Evolutionary conservation across 1,140 invertebrate genomes (phyloP).

Genomic region (Epicauta chinensis): DNA sequence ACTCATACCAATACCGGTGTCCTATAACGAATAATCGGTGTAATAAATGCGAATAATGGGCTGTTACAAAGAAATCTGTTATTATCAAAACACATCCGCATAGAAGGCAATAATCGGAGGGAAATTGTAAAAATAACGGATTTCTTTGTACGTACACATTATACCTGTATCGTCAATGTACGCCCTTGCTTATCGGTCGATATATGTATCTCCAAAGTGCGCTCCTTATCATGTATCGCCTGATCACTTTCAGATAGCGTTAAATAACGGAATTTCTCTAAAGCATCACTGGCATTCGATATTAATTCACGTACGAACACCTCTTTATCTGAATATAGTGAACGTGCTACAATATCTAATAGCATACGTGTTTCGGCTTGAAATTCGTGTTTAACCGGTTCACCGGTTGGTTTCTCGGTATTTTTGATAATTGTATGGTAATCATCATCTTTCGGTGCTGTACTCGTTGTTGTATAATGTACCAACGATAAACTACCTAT

Average conservation of each 20-base stretch:
- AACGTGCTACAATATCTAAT: conserved; percentile 94
- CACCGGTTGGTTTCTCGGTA: conserved; percentile 50
- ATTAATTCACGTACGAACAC: conserved; percentile 94
- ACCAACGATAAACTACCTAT: not conserved
- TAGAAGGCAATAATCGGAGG: too few relatives aligned
- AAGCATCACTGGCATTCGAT: conserved; percentile 94
- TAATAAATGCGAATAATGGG: too few relatives aligned
- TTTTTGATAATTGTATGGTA: conserved; percentile 49
- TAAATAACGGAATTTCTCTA: conserved; percentile 84
- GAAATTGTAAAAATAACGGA: too few relatives aligned
- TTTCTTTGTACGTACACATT: too few relatives aligned
- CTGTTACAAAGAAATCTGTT: too few relatives aligned
- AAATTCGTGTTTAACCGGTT: conserved; percentile 69
- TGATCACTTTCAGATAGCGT: conserved; percentile 47
- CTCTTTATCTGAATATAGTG: conserved; percentile 96
- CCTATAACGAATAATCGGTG: too few relatives aligned
- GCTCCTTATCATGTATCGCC: conserved; percentile 47
- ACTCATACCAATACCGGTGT: conserved; percentile 92
- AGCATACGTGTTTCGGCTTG: conserved; percentile 95
- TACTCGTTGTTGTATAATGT: conserved; percentile 7
- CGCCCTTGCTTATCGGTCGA: conserved; percentile 81
- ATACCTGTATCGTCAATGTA: conserved; percentile 78
- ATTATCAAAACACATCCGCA: too few relatives aligned
- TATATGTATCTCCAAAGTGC: conserved; percentile 80
- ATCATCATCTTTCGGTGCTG: conserved; percentile 32